Percentiles rank a stretch among this genome's conserved stretches.
Evolutionary conservation across 2,113 vertebrate genomes (phyloP).

Genomic region (Porphyrio hochstetteri): DNA sequence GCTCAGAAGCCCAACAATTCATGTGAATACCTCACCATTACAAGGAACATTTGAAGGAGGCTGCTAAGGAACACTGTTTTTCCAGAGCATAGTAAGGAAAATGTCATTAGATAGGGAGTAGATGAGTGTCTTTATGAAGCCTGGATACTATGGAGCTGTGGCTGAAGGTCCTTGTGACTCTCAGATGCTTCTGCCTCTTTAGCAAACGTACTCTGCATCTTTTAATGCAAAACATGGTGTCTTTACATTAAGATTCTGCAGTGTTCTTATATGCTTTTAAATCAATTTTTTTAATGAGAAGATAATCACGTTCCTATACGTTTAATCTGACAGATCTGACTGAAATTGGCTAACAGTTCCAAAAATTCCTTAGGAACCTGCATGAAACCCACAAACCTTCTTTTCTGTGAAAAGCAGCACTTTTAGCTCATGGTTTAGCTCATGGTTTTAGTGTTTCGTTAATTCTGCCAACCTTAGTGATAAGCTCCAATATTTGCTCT

Average conservation of each 20-base stretch:
- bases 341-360: neutral
- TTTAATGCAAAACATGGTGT: neutral
- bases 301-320: neutral
- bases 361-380: neutral
- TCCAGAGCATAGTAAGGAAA: neutral
- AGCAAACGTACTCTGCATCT: neutral
- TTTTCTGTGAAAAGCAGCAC: neutral
- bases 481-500: neutral
- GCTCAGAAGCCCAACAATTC: neutral
- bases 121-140: neutral
- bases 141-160: neutral
- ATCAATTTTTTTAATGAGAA: slow-evolving; percentile 17
- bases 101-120: neutral
- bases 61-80: neutral
- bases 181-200: neutral
- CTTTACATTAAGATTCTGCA: slow-evolving; percentile 20
- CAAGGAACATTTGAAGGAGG: neutral
- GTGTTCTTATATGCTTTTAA: neutral
- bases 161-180: neutral
- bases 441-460: accelerated
- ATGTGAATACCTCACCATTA: neutral
- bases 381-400: neutral
- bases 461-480: neutral
- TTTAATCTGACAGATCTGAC: slow-evolving; percentile 26
- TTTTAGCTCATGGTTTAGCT: too few relatives aligned